A percentile compares a stretch with the other conserved stretches of the same genome.
Evolutionary conservation across 2,888 invertebrate genomes (phyloP).

Genomic region (Drosophila austrosaltans): DNA sequence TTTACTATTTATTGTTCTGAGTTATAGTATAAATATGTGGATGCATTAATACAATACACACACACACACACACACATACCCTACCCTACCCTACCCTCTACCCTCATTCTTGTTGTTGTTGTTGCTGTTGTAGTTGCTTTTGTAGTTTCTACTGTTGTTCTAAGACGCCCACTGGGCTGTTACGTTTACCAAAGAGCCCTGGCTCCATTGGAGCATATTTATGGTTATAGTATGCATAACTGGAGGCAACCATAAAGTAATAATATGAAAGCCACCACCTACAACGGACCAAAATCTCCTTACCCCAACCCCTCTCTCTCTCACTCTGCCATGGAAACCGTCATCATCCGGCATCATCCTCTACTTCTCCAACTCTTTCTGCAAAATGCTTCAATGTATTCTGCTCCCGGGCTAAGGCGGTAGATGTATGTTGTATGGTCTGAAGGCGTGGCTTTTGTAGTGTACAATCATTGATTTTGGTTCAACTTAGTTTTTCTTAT

Average conservation of each 20-base stretch:
- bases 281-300: neutral
- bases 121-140: conserved; percentile 51
- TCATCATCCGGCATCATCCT: neutral
- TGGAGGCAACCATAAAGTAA: conserved; percentile 78
- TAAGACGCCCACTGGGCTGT: conserved; percentile 38
- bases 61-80: conserved; percentile 56
- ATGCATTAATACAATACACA: conserved; percentile 70
- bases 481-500: conserved; percentile 75
- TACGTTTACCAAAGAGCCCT: conserved; percentile 48
- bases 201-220: conserved; percentile 65
- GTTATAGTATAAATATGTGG: conserved; percentile 78
- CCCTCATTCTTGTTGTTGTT: conserved; percentile 10
- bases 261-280: conserved; percentile 65
- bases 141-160: conserved; percentile 15
- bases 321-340: conserved; percentile 7
- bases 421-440: conserved; percentile 7
- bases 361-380: neutral
- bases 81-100: conserved; percentile 27
- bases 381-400: conserved; percentile 58
- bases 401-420: conserved; percentile 39
- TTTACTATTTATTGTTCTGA: conserved; percentile 79
- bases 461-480: conserved; percentile 77
- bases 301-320: neutral
- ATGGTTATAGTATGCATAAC: conserved; percentile 78
- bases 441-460: conserved; percentile 57